These are phyloP conservation scores for Tympanuchus pallidicinctus DNA, from an alignment of 2,113 vertebrate species.

Conservation along the genomic window DNA sequence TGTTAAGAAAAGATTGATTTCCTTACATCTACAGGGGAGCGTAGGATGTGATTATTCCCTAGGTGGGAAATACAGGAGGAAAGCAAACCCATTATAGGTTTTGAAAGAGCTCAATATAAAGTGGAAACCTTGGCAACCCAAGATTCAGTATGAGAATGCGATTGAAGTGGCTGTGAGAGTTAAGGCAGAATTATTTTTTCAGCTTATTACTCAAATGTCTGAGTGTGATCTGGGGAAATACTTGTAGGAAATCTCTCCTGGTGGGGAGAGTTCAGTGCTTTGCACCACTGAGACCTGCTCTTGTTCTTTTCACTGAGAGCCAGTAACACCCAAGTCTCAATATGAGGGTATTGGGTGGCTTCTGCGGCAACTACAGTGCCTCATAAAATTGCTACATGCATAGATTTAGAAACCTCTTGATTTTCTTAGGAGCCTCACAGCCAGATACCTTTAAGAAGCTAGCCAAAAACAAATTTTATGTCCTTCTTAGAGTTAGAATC, in stretches of 20 bases:
- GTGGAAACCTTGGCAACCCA: neutral
- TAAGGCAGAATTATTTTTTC: neutral
- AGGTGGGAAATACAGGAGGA: neutral
- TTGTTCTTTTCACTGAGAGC: neutral
- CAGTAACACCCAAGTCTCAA: neutral
- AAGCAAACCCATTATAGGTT: neutral
- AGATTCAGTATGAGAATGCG: neutral
- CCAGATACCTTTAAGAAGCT: neutral
- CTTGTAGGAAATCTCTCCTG: neutral
- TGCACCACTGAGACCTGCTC: neutral
- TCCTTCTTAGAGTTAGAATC: neutral
- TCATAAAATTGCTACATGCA: rapidly evolving
- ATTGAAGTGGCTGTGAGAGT: neutral
- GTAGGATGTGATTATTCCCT: neutral
- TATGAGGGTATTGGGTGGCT: neutral
- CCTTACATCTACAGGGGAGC: neutral
- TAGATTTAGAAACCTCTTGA: neutral
- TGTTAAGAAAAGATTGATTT: constrained; percentile 13
- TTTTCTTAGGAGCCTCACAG: neutral
- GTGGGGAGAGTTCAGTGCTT: neutral
- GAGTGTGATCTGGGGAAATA: neutral
- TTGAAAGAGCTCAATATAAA: neutral
- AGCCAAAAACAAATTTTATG: neutral
- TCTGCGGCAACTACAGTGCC: neutral
- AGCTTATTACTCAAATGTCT: neutral